Base-by-base conservation (phyloP, 2,888 invertebrate genomes). In the Nomada ferruginata region DNA sequence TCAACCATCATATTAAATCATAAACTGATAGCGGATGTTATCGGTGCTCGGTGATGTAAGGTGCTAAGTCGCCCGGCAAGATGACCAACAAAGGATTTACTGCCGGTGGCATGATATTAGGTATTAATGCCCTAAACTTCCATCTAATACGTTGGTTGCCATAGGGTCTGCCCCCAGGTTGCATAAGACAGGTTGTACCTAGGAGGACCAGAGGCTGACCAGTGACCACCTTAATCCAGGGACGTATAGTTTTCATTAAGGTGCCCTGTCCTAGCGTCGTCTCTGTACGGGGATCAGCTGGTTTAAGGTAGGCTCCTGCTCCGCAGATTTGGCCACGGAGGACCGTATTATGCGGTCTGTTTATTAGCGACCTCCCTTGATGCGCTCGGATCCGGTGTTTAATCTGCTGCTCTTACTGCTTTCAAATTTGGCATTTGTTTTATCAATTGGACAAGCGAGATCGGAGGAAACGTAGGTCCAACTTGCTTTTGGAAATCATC, bases 191-290 rank as follows among this genome's bases (percentile, higher is more conserved):
- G 90, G 89, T 90, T 86, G 85, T 89, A 83, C 86, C 87, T 84
- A 70, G 79, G 84, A 84, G 76, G 85, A 69, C 75, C 82, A 81
- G 65, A 76, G 82, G 84, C 90, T 92, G 93, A 91, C 92, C 93
- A 89, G 85, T 89, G 93, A 90, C 92, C 90, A 91, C 90, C 91
- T 91, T 93, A 93, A 93, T 93, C 93, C 91, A 90, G 91, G 92
- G 91, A 91, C 91, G 91, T 93, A 93, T 90, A 93, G 93, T 93
- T 93, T 93, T 93, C 93, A 93, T 93, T 93, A 93, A 92, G 90
- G 91, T 89, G 88, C 85, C 88, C 87, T 86, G 87, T 85, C 89
- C 90, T 87, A 76, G 86, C 87, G 84, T 81, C 90, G 92, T 92
- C 92, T 93, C 92, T 93, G 92, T 92, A 84, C 88, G 88, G 86